phyloP scores from a whole-genome alignment of 2,888 invertebrate species.

The Syritta pipiens region DNA sequence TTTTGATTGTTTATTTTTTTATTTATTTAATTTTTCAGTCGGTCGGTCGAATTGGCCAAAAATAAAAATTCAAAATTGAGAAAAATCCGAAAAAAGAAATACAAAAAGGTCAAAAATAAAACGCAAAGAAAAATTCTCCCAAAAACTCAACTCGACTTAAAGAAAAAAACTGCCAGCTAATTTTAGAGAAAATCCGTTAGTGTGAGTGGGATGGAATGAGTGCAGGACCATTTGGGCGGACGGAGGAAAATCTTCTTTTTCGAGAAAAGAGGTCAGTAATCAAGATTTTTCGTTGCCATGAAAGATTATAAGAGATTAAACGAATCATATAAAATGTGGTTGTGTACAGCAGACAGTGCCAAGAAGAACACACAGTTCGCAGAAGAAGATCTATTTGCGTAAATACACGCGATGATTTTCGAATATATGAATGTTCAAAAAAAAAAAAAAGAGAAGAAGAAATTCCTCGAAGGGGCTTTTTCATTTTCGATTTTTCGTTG shows the following conservation, averaged over 20 bases:
- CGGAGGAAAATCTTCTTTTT: constrained; percentile 14
- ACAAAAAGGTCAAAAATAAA: constrained; percentile 66
- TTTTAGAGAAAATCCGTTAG: constrained; percentile 22
- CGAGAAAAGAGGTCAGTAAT: constrained; percentile 65
- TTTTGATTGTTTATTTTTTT: not conserved
- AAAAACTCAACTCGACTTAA: constrained; percentile 23
- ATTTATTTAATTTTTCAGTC: constrained; percentile 27
- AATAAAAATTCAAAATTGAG: constrained; percentile 54
- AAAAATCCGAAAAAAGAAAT: constrained; percentile 48
- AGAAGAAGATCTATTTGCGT: constrained; percentile 61
- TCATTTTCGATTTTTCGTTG: too few relatives aligned
- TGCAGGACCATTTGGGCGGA: not conserved
- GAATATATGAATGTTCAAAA: constrained; percentile 24
- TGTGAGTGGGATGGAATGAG: not conserved
- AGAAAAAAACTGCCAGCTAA: constrained; percentile 23
- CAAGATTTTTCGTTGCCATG: constrained; percentile 64
- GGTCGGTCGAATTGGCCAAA: constrained; percentile 32
- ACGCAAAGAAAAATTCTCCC: constrained; percentile 54
- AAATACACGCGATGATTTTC: constrained; percentile 47
- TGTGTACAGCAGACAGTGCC: constrained; percentile 54
- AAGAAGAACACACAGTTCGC: constrained; percentile 44
- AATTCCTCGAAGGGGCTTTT: too few relatives aligned
- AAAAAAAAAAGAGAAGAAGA: constrained; percentile 21
- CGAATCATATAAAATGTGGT: constrained; percentile 58
- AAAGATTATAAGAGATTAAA: constrained; percentile 66